Conservation (phyloP, 2,888 invertebrate genomes). For the Parnassius smintheus region DNA sequence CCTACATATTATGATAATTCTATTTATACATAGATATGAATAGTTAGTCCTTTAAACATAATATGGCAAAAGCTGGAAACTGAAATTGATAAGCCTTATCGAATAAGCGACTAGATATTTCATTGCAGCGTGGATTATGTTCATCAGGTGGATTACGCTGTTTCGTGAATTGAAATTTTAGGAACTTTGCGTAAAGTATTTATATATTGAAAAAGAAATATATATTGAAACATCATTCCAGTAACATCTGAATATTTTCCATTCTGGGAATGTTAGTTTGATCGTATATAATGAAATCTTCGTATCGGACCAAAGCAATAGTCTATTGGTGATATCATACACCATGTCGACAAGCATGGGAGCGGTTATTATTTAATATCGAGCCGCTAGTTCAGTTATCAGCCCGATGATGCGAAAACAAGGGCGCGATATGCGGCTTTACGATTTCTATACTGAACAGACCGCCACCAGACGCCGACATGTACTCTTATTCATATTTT, state of each 20-base stretch:
- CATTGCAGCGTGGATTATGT: neutral
- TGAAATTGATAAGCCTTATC: conserved; percentile 11
- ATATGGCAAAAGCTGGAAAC: conserved; percentile 12
- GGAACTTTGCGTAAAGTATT: neutral
- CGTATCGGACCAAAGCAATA: conserved; percentile 42
- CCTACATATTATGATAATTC: conserved; percentile 40
- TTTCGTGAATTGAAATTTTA: neutral
- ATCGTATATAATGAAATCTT: conserved; percentile 23
- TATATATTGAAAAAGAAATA: neutral
- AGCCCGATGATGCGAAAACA: conserved; percentile 66
- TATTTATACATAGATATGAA: conserved; percentile 28
- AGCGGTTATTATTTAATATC: conserved; percentile 75
- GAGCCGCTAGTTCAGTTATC: conserved; percentile 65
- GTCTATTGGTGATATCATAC: conserved; percentile 62
- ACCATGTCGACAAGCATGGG: conserved; percentile 60
- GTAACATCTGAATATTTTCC: neutral
- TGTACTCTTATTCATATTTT: conserved; percentile 63
- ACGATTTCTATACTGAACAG: conserved; percentile 48
- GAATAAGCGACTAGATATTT: conserved; percentile 7
- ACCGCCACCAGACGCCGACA: conserved; percentile 42
- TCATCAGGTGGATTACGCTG: neutral
- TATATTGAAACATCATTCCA: neutral
- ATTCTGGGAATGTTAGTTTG: neutral
- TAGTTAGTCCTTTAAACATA: conserved; percentile 20
- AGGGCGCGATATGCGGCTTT: conserved; percentile 63